These are phyloP conservation scores for Serranochromis macrocephalus DNA, from an alignment of 2,113 vertebrate species.

Conservation along the genomic window DNA sequence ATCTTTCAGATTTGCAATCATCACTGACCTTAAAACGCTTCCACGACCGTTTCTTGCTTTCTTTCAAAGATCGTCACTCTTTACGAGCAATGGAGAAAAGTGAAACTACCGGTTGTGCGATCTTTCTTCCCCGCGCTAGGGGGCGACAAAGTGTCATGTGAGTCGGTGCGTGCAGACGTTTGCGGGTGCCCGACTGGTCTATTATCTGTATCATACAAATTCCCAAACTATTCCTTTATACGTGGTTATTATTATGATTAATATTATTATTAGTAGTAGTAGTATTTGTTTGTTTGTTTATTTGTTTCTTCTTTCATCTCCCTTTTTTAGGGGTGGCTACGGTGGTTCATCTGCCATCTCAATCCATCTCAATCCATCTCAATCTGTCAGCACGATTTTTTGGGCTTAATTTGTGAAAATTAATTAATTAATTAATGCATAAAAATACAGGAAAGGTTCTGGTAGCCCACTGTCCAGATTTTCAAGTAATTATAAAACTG, in stretches of 20 bases:
- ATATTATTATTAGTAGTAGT: accelerated
- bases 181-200: neutral
- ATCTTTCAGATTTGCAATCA: neutral
- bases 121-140: neutral
- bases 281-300: neutral
- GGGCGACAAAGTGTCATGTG: neutral
- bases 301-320: neutral
- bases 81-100: constrained; percentile 27
- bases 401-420: neutral
- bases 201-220: neutral
- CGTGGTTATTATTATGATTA: neutral
- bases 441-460: neutral
- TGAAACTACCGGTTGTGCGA: constrained; percentile 32
- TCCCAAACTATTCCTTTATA: neutral
- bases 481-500: neutral
- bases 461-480: neutral
- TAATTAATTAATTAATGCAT: accelerated
- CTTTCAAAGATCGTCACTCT: constrained; percentile 1
- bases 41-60: neutral
- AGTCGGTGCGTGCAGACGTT: neutral
- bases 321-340: neutral
- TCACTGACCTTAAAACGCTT: constrained; percentile 35
- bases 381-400: neutral
- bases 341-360: neutral
- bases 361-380: neutral